Evolutionary conservation across 2,113 vertebrate species (phyloP).

Genomic region (Festucalex cinctus): DNA sequence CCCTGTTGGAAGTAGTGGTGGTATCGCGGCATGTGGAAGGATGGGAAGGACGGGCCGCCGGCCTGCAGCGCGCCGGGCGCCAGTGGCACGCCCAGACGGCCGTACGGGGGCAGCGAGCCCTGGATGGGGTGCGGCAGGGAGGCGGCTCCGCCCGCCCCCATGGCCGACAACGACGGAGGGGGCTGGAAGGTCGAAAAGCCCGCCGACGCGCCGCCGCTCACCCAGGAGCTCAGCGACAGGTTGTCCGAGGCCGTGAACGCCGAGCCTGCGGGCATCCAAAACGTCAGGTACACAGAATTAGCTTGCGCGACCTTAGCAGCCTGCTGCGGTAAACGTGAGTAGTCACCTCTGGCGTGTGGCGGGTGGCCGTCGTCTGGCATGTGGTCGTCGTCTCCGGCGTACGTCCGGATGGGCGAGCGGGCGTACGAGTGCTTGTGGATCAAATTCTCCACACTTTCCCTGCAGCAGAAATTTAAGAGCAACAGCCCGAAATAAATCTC

Average conservation of each 20-base stretch:
- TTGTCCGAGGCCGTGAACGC: slow-evolving; percentile 95
- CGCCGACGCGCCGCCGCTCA: slow-evolving; percentile 87
- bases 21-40: slow-evolving; percentile 98
- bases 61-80: slow-evolving; percentile 86
- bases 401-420: slow-evolving; percentile 93
- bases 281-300: too few relatives aligned
- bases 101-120: slow-evolving; percentile 89
- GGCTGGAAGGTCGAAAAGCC: slow-evolving; percentile 93
- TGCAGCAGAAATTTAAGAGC: slow-evolving; percentile 73
- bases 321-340: not conserved
- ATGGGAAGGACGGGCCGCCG: slow-evolving; percentile 90
- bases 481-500: slow-evolving; percentile 69
- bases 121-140: slow-evolving; percentile 92
- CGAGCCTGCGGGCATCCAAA: slow-evolving; percentile 75
- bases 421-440: slow-evolving; percentile 99
- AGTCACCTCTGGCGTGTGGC: slow-evolving; percentile 84
- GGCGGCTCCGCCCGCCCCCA: slow-evolving; percentile 76
- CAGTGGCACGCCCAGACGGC: slow-evolving; percentile 90
- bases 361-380: slow-evolving; percentile 86
- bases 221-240: slow-evolving; percentile 95
- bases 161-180: slow-evolving; percentile 86
- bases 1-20: slow-evolving; percentile 99
- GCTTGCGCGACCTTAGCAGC: too few relatives aligned
- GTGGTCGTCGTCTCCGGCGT: slow-evolving; percentile 87
- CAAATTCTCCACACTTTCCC: slow-evolving; percentile 97